Conservation (phyloP, 2,797 vertebrate species). For the Macrochelys suwanniensis region DNA sequence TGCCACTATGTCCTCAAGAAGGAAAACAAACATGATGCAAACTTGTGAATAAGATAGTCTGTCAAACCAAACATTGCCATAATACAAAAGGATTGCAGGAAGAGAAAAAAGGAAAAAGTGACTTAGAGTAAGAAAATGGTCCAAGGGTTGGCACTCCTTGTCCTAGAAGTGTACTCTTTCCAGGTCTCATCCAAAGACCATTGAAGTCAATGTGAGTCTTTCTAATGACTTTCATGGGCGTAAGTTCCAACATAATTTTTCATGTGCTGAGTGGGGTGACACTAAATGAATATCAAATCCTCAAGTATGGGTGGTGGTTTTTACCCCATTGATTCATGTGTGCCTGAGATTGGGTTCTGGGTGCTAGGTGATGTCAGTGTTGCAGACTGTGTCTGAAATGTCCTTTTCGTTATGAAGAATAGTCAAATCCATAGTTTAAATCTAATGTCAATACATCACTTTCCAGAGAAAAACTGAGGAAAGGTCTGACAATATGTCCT, state of each 20-base stretch:
- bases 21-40: background rate
- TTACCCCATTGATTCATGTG: background rate
- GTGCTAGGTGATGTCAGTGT: background rate
- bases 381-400: background rate
- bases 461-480: background rate
- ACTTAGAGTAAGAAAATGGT: background rate
- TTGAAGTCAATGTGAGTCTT: background rate
- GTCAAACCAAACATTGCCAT: background rate
- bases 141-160: background rate
- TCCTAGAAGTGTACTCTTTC: accelerated
- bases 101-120: background rate
- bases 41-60: background rate
- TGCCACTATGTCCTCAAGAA: background rate
- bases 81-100: background rate
- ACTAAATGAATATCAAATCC: background rate
- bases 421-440: background rate
- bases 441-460: background rate
- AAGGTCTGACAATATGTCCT: background rate
- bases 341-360: background rate
- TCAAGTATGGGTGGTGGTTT: background rate
- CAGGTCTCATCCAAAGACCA: background rate
- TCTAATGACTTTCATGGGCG: background rate
- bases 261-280: background rate
- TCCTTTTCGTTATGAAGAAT: background rate
- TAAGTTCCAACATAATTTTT: background rate